A percentile compares a stretch with the other conserved stretches of the same genome.
Evolutionary conservation across 2,113 vertebrate species (phyloP).

Genomic region (Lycocorax pyrrhopterus): DNA sequence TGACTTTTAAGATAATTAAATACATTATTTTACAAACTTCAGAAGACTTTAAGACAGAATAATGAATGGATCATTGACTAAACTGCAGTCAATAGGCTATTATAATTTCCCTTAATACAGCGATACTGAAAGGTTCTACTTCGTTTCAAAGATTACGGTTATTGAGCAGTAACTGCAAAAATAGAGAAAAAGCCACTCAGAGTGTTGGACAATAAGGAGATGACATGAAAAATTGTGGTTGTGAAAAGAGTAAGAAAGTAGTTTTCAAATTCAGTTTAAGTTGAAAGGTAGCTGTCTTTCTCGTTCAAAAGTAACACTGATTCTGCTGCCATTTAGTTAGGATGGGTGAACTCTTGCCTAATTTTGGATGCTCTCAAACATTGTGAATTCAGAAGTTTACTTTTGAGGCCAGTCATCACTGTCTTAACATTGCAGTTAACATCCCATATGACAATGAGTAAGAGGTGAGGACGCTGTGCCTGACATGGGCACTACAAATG

Average conservation of each 20-base stretch:
- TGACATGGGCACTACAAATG: not conserved
- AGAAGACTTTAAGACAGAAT: constrained; percentile 65
- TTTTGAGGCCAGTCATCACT: not conserved
- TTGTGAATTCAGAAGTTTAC: not conserved
- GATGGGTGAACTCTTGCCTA: not conserved
- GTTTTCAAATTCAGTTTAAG: constrained; percentile 5
- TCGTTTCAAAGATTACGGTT: constrained; percentile 55
- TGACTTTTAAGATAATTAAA: constrained; percentile 70
- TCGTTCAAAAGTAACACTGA: not conserved
- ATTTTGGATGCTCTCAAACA: not conserved
- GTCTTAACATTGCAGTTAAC: not conserved
- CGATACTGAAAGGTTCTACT: constrained; percentile 58
- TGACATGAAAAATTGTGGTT: not conserved
- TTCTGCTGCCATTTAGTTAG: not conserved
- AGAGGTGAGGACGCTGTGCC: not conserved
- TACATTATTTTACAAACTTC: constrained; percentile 65
- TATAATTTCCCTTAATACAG: constrained; percentile 74
- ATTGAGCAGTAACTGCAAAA: constrained; percentile 45
- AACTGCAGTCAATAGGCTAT: constrained; percentile 69
- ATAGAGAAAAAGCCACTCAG: not conserved
- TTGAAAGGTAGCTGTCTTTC: not conserved
- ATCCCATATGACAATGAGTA: not conserved
- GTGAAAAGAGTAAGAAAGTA: not conserved
- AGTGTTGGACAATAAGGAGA: not conserved
- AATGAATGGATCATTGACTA: constrained; percentile 69